phyloP scores from a whole-genome alignment of 2,113 vertebrate species.

The Pao palembangensis region DNA sequence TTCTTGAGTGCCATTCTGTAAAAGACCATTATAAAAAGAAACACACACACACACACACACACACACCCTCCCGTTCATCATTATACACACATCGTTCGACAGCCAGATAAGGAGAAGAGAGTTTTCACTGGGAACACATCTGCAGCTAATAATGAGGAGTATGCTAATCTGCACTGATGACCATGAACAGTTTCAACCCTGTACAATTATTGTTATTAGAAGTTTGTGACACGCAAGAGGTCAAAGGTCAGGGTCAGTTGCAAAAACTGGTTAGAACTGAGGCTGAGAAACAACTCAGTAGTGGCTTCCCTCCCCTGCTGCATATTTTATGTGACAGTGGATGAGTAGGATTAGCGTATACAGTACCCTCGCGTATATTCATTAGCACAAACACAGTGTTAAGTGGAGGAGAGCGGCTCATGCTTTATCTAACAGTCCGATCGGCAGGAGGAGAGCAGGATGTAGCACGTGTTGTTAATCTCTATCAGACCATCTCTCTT shows the following conservation, averaged over 20 bases:
- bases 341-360: constrained; percentile 22
- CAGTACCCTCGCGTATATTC: constrained; percentile 20
- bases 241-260: constrained; percentile 24
- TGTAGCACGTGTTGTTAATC: neutral
- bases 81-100: constrained; percentile 35
- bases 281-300: neutral
- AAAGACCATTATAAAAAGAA: constrained; percentile 33
- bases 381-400: constrained; percentile 14
- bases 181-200: neutral
- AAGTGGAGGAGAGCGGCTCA: neutral
- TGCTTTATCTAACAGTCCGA: constrained; percentile 15
- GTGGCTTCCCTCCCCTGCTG: neutral
- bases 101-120: constrained; percentile 41
- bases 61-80: constrained; percentile 3
- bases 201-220: neutral
- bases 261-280: neutral
- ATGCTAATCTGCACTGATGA: constrained; percentile 29
- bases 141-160: constrained; percentile 44
- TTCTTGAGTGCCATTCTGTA: constrained; percentile 38
- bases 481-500: constrained; percentile 36
- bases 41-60: neutral
- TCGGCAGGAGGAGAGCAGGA: constrained; percentile 15
- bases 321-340: constrained; percentile 20
- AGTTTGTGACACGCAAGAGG: neutral
- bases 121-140: constrained; percentile 54